These are phyloP conservation scores for Euplexia lucipara DNA, from an alignment of 2,888 invertebrate species.

Conservation along the genomic window DNA sequence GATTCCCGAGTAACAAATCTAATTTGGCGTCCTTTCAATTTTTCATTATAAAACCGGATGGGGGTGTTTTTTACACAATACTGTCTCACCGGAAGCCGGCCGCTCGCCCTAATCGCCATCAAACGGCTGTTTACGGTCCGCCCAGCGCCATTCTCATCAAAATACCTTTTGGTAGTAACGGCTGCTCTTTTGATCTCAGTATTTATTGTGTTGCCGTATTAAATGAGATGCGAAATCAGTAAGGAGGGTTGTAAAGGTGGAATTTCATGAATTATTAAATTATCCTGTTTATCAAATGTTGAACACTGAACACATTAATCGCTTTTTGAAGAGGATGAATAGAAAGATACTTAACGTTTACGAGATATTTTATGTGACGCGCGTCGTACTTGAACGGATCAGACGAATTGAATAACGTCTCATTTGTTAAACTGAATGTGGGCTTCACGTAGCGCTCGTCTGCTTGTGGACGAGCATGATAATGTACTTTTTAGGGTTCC, in stretches of 20 bases:
- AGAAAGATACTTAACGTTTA: conserved; percentile 25
- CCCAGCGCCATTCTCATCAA: conserved; percentile 52
- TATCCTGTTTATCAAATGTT: conserved; percentile 22
- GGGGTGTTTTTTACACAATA: conserved; percentile 65
- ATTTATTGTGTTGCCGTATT: conserved; percentile 56
- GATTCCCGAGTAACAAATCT: conserved; percentile 67
- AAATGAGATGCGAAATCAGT: conserved; percentile 46
- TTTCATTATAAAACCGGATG: conserved; percentile 66
- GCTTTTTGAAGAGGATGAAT: conserved; percentile 14
- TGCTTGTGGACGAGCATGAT: conserved; percentile 4
- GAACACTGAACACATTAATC: conserved; percentile 11
- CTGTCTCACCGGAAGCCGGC: conserved; percentile 62
- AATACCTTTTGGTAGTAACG: conserved; percentile 49
- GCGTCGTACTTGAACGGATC: conserved; percentile 36
- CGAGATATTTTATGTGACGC: conserved; percentile 31
- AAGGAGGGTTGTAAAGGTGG: conserved; percentile 5
- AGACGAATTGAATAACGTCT: conserved; percentile 41
- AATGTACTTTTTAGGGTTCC: conserved; percentile 23
- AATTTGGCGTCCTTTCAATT: conserved; percentile 70
- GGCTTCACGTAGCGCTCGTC: conserved; percentile 1
- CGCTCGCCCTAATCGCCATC: conserved; percentile 50
- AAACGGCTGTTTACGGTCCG: conserved; percentile 53
- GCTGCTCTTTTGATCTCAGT: conserved; percentile 51
- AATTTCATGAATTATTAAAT: conserved; percentile 31
- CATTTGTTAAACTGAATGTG: conserved; percentile 37